These are phyloP conservation scores for Amphipyra tragopoginis DNA, from an alignment of 2,888 invertebrate species.

Conservation along the genomic window DNA sequence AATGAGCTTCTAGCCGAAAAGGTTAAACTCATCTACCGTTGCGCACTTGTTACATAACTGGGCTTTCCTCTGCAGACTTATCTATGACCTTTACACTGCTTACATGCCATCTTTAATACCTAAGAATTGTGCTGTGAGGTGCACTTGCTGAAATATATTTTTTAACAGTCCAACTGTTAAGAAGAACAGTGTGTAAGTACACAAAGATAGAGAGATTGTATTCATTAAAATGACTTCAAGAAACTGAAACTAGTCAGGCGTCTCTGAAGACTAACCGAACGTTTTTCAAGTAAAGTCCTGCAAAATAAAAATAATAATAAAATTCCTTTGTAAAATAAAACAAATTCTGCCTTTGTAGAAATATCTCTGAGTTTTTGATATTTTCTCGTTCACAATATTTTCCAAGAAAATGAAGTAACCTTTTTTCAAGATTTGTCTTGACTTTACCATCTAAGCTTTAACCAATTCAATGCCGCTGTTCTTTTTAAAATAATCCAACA, in stretches of 20 bases:
- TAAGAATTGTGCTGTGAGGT: too few relatives aligned
- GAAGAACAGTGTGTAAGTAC: background rate
- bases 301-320: background rate
- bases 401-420: background rate
- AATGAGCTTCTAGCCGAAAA: constrained; percentile 35
- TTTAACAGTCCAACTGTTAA: too few relatives aligned
- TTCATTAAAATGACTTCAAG: background rate
- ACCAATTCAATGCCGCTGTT: background rate
- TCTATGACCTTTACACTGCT: constrained; percentile 44
- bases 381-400: background rate
- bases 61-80: constrained; percentile 18
- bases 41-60: constrained; percentile 40
- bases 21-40: constrained; percentile 33
- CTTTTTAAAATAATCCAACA: constrained; percentile 12
- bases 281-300: background rate
- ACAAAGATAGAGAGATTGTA: background rate
- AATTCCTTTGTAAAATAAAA: background rate
- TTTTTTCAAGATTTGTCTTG: constrained; percentile 2
- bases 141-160: too few relatives aligned
- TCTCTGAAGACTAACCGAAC: background rate
- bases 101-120: too few relatives aligned
- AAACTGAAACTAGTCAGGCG: background rate
- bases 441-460: constrained; percentile 2
- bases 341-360: background rate
- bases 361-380: background rate